Evolutionary conservation across 2,797 vertebrate species (phyloP).

Genomic region (Mormyrus hasselquistii): DNA sequence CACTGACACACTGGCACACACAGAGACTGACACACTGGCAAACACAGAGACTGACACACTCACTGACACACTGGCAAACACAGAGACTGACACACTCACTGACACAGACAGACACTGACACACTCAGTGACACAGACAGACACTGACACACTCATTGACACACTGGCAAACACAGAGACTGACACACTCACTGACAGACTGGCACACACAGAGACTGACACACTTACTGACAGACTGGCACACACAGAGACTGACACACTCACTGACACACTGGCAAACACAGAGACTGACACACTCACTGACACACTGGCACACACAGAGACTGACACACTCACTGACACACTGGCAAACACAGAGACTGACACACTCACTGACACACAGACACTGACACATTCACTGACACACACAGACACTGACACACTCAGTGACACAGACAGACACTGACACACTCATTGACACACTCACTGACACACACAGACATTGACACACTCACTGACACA

Average conservation of each 20-base stretch:
- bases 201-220: not conserved
- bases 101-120: not conserved
- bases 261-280: not conserved
- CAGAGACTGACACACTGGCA: not conserved
- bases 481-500: not conserved
- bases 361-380: not conserved
- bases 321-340: not conserved
- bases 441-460: not conserved
- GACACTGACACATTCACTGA: not conserved
- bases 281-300: not conserved
- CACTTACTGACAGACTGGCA: too few species aligned
- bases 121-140: not conserved
- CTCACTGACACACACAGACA: too few species aligned
- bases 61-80: not conserved
- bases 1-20: not conserved
- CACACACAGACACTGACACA: not conserved
- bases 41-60: not conserved
- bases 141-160: not conserved
- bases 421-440: not conserved
- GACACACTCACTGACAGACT: not conserved
- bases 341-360: too few species aligned
- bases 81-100: not conserved
- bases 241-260: not conserved
- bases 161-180: not conserved
- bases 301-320: not conserved